These are phyloP conservation scores for Phasia obesa DNA, from an alignment of 2,888 invertebrate species.

Conservation along the genomic window DNA sequence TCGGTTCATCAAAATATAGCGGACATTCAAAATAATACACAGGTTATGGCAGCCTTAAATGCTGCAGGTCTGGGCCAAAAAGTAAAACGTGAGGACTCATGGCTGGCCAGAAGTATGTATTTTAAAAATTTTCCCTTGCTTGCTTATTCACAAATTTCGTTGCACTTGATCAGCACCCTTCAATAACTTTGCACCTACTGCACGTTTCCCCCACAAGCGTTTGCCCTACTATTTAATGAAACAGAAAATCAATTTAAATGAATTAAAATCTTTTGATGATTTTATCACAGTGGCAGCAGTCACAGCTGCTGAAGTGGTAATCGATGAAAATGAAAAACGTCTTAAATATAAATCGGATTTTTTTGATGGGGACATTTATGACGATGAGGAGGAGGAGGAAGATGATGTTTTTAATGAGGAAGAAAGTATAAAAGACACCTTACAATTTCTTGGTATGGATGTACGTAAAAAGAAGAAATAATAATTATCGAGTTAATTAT, in stretches of 20 bases:
- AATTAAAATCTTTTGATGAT: slow-evolving; percentile 56
- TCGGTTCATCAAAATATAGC: slow-evolving; percentile 79
- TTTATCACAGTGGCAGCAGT: slow-evolving; percentile 72
- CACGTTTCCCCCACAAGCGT: slow-evolving; percentile 19
- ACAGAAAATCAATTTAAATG: slow-evolving; percentile 34
- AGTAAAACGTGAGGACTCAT: slow-evolving; percentile 82
- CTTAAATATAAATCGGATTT: slow-evolving; percentile 59
- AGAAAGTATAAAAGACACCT: slow-evolving; percentile 67
- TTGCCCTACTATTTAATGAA: slow-evolving; percentile 18
- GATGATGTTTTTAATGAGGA: slow-evolving; percentile 69
- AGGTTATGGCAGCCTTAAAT: slow-evolving; percentile 78
- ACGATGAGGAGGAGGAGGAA: slow-evolving; percentile 73
- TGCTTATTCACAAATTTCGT: background rate
- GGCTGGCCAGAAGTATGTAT: slow-evolving; percentile 79
- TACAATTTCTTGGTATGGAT: slow-evolving; percentile 69
- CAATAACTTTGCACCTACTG: slow-evolving; percentile 30
- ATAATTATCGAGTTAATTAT: background rate
- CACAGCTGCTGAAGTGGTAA: slow-evolving; percentile 74
- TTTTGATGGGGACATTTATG: slow-evolving; percentile 61
- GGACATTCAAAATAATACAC: slow-evolving; percentile 80
- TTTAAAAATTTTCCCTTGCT: background rate
- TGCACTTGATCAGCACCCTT: slow-evolving; percentile 39
- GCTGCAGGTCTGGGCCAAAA: slow-evolving; percentile 79
- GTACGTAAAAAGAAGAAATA: slow-evolving; percentile 67
- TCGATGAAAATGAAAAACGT: slow-evolving; percentile 69